Percentiles rank a stretch among this genome's conserved stretches.
These are phyloP conservation scores for Lasioglossum oenotherae DNA, from an alignment of 2,888 invertebrate species.

Conservation along the genomic window DNA sequence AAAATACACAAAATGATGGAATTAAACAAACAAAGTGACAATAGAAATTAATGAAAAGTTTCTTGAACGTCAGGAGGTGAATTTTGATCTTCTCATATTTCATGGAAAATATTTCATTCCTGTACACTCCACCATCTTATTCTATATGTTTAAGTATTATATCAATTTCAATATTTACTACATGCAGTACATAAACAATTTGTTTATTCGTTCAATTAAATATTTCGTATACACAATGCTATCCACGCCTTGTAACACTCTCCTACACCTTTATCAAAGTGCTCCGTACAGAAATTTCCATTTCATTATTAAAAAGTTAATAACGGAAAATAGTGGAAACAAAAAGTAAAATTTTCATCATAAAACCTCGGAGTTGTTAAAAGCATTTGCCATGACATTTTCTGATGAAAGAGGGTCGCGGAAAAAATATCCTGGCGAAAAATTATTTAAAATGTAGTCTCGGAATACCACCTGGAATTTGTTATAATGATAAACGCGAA, in stretches of 20 bases:
- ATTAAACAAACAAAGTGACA: neutral
- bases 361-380: neutral
- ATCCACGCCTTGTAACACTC: neutral
- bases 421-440: neutral
- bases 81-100: no score
- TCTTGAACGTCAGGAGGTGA: neutral
- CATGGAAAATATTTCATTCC: no score
- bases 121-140: no score
- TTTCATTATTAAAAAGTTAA: neutral
- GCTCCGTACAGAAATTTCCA: neutral
- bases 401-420: neutral
- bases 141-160: no score
- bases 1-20: no score
- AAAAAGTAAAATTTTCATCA: neutral
- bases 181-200: neutral
- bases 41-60: neutral
- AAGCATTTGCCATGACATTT: neutral
- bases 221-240: neutral
- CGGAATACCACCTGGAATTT: neutral
- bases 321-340: neutral
- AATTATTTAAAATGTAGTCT: neutral
- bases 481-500: slow-evolving; percentile 4
- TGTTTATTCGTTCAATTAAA: neutral
- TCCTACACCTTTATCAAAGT: neutral
- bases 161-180: neutral